Conservation (phyloP, 2,888 invertebrate species). For the Phoenoteleia sp. region DNA sequence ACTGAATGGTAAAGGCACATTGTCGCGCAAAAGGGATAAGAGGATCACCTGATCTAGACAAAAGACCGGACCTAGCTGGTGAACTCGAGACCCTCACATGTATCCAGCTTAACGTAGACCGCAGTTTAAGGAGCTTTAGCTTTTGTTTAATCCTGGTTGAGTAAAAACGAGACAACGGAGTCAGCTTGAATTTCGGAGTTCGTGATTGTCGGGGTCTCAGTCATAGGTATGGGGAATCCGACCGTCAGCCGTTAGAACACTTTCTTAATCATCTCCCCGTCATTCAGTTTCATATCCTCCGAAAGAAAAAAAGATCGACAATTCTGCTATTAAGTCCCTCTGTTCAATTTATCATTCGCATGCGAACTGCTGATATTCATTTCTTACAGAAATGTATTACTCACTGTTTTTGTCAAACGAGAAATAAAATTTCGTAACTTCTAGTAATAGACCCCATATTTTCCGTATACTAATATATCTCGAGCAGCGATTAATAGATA, state of each 20-base stretch:
- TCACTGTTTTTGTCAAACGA: slow-evolving; percentile 2
- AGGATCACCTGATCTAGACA: slow-evolving; percentile 85
- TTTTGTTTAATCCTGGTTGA: slow-evolving; percentile 84
- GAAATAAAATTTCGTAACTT: slow-evolving; percentile 1
- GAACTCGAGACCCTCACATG: slow-evolving; percentile 83
- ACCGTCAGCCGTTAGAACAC: slow-evolving; percentile 50
- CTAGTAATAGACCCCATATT: slow-evolving; percentile 35
- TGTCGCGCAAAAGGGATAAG: slow-evolving; percentile 78
- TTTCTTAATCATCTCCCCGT: slow-evolving; percentile 61
- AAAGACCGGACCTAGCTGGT: slow-evolving; percentile 80
- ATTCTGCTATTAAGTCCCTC: neutral
- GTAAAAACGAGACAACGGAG: slow-evolving; percentile 73
- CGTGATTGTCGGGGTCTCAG: slow-evolving; percentile 58
- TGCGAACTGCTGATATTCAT: neutral
- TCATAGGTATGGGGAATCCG: slow-evolving; percentile 42
- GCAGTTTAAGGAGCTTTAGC: slow-evolving; percentile 86
- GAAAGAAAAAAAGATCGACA: slow-evolving; percentile 8
- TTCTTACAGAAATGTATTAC: slow-evolving; percentile 2
- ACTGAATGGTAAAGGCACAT: slow-evolving; percentile 59
- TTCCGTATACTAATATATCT: neutral
- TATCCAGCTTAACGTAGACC: slow-evolving; percentile 86
- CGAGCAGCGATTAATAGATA: slow-evolving; percentile 44
- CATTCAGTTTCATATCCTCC: slow-evolving; percentile 31
- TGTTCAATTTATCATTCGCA: neutral
- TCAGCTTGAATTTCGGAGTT: slow-evolving; percentile 70